Evolutionary conservation across 2,888 invertebrate genomes (phyloP), one percentile per base, ranked within the genome.

Genomic region (Microplitis manilae): DNA sequence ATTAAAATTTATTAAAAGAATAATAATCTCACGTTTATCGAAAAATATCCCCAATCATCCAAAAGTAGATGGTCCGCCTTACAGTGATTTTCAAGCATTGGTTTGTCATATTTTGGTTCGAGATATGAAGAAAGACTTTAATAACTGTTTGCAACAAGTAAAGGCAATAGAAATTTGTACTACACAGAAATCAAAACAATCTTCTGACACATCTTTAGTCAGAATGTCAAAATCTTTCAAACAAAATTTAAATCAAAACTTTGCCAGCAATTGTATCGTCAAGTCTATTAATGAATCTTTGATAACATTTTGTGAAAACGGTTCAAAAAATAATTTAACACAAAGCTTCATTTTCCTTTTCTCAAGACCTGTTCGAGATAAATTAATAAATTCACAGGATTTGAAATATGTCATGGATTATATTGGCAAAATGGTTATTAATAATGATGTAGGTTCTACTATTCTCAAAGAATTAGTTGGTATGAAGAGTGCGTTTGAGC

Each of bases 71-170:
- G 72, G n/a, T 0, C 15, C 17, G 1, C 5, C 5, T 8, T 76
- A n/a, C 50, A 79, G 73, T 9, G 61, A 78, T 67, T 78, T 81
- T 62, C 75, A 83, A 5, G 75, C 74, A 5, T 67, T 82, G 1
- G 38, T 83, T 13, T 86, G 86, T 77, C 77, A 79, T 9, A 64
- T 79, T 0, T n/a, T 79, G 9, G 38, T 40, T 1, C 71, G 73
- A 9, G 60, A 77, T n/a, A 13, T 7, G 39, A 13, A 50, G 30
- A 17, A 1, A 6, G 20, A 65, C n/a, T 81, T 77, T 73, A 40
- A 65, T 1, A 62, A 80, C 15, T 86, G 86, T 77, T 76, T 84
- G 5, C 39, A 6, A 0, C 80, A 84, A 39, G n/a, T 85, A 0
- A 75, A 68, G 64, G 60, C 69, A 0, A 68, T 85, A 8, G 76